Conservation (phyloP, 2,888 invertebrate genomes). For the Nephrotoma appendiculata region DNA sequence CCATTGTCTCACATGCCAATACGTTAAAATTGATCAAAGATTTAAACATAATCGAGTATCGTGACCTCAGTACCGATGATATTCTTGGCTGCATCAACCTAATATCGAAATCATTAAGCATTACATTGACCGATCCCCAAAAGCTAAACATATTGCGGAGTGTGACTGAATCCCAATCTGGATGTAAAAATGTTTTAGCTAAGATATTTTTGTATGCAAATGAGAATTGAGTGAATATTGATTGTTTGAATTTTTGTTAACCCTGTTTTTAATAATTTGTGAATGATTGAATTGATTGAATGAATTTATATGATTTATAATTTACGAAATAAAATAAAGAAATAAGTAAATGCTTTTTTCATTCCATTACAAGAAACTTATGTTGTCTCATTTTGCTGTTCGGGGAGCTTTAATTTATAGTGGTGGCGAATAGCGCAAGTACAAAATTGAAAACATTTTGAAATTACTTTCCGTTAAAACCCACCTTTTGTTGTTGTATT, state of each 20-base stretch:
- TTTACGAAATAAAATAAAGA: not conserved
- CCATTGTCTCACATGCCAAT: not conserved
- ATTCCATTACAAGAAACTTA: not conserved
- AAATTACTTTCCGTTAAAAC: too few relatives aligned
- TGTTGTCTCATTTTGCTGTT: too few relatives aligned
- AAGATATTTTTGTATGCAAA: slow-evolving; percentile 20
- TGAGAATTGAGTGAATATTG: not conserved
- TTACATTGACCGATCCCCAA: slow-evolving; percentile 6
- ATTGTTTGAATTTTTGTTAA: not conserved
- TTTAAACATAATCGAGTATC: not conserved
- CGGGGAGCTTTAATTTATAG: too few relatives aligned
- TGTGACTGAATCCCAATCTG: slow-evolving; percentile 19
- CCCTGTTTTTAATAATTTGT: not conserved
- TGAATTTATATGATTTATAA: not conserved
- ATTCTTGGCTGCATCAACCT: not conserved
- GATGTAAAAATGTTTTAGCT: slow-evolving; percentile 26
- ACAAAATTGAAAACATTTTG: too few relatives aligned
- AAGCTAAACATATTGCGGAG: slow-evolving; percentile 19
- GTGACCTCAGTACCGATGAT: slow-evolving; percentile 1
- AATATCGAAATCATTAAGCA: not conserved
- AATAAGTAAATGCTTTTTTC: not conserved
- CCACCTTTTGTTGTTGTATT: too few relatives aligned
- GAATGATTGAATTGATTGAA: not conserved
- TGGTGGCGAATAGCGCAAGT: too few relatives aligned
- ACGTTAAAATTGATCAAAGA: not conserved